Conservation (phyloP, 2,113 vertebrate species). For the Motacilla alba region DNA sequence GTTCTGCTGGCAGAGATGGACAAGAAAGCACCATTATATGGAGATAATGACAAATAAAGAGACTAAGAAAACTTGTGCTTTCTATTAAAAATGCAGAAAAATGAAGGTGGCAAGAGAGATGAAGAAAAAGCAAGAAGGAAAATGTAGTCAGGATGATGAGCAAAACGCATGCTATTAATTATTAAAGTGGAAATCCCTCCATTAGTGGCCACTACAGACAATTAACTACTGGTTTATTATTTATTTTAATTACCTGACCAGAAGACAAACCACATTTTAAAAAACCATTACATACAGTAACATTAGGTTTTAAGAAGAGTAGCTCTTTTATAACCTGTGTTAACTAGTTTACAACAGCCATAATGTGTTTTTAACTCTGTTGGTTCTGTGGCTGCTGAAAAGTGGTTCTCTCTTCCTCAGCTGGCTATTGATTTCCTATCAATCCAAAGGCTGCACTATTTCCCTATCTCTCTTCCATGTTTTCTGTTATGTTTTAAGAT, state of each 20-base stretch:
- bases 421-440: background rate
- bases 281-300: background rate
- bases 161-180: background rate
- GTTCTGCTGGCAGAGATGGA: background rate
- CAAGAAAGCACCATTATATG: background rate
- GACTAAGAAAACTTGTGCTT: background rate
- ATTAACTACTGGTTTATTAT: background rate
- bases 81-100: background rate
- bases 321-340: background rate
- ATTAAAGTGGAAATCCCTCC: background rate
- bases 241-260: slow-evolving; percentile 21
- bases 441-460: background rate
- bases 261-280: background rate
- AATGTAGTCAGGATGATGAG: background rate
- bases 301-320: background rate
- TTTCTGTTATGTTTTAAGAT: background rate
- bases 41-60: background rate
- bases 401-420: background rate
- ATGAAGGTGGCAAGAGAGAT: background rate
- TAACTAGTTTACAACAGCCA: background rate
- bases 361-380: background rate
- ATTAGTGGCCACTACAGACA: background rate
- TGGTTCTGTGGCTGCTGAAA: background rate
- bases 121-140: background rate
- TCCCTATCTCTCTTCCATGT: background rate